phyloP scores from a whole-genome alignment of 1,140 invertebrate genomes.

The Nymphalis io region DNA sequence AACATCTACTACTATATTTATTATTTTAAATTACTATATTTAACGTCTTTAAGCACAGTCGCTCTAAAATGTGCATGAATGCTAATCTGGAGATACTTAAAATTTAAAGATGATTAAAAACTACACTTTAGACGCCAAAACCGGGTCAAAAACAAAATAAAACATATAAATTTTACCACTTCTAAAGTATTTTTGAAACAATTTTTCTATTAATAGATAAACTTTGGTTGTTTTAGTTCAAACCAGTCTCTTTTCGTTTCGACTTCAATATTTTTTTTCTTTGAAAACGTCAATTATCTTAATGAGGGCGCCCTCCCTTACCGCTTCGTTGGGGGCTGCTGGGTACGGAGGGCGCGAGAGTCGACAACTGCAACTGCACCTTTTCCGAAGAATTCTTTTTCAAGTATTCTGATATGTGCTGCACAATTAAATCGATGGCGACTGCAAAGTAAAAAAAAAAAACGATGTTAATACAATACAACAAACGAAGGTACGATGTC shows the following conservation, averaged over 20 bases:
- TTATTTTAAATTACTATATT: not conserved
- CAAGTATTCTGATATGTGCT: slow-evolving; percentile 90
- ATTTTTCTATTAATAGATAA: too few species aligned
- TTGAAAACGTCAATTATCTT: slow-evolving; percentile 26
- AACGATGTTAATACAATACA: not conserved
- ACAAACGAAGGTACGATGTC: too few species aligned
- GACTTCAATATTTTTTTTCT: slow-evolving; percentile 1
- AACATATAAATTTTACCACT: not conserved
- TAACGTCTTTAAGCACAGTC: not conserved
- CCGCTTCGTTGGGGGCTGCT: slow-evolving; percentile 63
- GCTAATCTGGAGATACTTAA: not conserved
- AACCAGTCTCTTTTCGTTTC: slow-evolving; percentile 21
- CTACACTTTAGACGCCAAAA: too few species aligned
- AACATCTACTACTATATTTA: not conserved
- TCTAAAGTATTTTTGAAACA: not conserved
- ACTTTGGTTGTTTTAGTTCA: slow-evolving; percentile 4
- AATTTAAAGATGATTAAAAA: too few species aligned
- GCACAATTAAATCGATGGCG: slow-evolving; percentile 98
- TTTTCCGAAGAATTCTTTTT: slow-evolving; percentile 56
- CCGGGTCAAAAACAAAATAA: not conserved
- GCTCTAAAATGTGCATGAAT: not conserved
- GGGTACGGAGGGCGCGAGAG: slow-evolving; percentile 49
- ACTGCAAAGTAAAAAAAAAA: slow-evolving; percentile 86
- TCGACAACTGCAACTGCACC: slow-evolving; percentile 39
- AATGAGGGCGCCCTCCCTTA: slow-evolving; percentile 66